Percentiles rank a stretch among this genome's conserved stretches.
phyloP scores from a whole-genome alignment of 2,888 invertebrate genomes.

The Leucophenga montana region DNA sequence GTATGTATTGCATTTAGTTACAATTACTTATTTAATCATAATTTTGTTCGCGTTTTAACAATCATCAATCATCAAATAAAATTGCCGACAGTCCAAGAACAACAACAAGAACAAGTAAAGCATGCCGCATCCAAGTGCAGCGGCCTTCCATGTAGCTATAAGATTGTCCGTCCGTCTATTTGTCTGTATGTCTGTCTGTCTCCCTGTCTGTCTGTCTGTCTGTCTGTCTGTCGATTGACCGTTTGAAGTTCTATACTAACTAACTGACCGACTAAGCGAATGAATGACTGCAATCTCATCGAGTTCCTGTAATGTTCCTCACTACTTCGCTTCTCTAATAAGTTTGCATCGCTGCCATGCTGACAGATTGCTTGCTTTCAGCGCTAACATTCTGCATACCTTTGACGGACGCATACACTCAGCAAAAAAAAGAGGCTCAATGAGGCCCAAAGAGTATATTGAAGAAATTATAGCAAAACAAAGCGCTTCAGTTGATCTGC shows the following conservation, averaged over 20 bases:
- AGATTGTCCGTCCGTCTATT: background rate
- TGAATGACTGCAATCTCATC: conserved; percentile 7
- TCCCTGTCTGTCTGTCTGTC: background rate
- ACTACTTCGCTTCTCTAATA: background rate
- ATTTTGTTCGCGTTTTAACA: conserved; percentile 69
- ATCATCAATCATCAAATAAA: conserved; percentile 71
- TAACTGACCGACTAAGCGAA: conserved; percentile 27
- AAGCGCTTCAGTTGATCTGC: too few relatives aligned
- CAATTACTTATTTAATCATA: conserved; percentile 70
- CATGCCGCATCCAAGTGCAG: background rate
- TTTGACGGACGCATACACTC: background rate
- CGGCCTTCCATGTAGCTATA: conserved; percentile 19
- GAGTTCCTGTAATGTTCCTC: conserved; percentile 3
- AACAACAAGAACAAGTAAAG: conserved; percentile 6
- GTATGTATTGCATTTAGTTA: conserved; percentile 39
- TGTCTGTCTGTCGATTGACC: background rate
- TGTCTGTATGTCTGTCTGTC: background rate
- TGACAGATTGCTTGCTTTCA: conserved; percentile 69
- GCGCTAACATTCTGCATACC: conserved; percentile 42
- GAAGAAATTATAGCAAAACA: too few relatives aligned
- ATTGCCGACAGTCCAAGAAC: conserved; percentile 50
- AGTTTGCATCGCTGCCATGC: conserved; percentile 56
- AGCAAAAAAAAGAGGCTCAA: background rate
- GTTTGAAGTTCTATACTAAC: conserved; percentile 1
- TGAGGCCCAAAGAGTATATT: background rate